Evolutionary conservation across 1,140 invertebrate genomes (phyloP).

Genomic region (Episyrphus balteatus): DNA sequence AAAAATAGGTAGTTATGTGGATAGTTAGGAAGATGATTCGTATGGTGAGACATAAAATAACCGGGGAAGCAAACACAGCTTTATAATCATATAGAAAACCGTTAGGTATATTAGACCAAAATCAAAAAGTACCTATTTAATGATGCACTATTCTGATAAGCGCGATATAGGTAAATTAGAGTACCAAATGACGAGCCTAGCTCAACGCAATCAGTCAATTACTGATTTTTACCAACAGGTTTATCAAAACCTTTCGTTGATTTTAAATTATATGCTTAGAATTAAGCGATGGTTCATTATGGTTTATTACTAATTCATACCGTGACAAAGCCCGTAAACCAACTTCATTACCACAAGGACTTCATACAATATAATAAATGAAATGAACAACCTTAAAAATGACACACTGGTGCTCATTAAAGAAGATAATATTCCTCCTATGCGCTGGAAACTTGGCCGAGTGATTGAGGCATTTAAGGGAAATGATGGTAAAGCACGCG

Average conservation of each 20-base stretch:
- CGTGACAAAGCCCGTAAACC: too few relatives aligned
- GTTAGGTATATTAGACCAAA: not conserved
- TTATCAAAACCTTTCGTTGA: not conserved
- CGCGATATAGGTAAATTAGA: not conserved
- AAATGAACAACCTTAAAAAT: slow-evolving; percentile 6
- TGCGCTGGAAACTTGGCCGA: too few relatives aligned
- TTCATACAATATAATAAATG: slow-evolving; percentile 7
- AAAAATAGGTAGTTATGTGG: too few relatives aligned
- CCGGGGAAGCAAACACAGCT: too few relatives aligned
- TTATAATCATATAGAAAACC: not conserved
- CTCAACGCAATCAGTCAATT: not conserved
- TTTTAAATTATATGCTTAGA: not conserved
- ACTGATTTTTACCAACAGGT: not conserved
- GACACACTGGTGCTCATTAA: too few relatives aligned
- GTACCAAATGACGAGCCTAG: not conserved
- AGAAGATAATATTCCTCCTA: too few relatives aligned
- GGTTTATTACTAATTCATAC: not conserved
- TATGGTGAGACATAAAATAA: not conserved
- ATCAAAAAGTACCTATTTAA: not conserved
- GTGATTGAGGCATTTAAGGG: too few relatives aligned
- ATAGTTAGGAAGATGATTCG: not conserved
- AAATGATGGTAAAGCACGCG: too few relatives aligned
- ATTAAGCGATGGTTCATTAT: not conserved
- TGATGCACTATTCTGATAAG: not conserved
- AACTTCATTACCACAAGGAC: too few relatives aligned